Conservation (phyloP, 2,113 vertebrate genomes). For the Scalopus aquaticus region DNA sequence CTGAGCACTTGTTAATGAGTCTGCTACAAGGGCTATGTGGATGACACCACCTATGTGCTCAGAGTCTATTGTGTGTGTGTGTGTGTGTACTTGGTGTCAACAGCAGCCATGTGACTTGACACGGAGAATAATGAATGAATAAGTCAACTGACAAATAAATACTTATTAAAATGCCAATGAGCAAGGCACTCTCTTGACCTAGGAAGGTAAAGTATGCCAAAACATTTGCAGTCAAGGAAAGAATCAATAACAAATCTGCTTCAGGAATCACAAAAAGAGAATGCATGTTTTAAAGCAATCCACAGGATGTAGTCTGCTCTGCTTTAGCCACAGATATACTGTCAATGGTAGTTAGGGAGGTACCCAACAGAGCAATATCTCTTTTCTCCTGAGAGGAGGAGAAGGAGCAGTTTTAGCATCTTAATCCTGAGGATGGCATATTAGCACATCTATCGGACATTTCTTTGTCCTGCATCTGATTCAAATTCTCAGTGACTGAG, state of each 20-base stretch:
- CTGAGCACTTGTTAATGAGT: fast-evolving
- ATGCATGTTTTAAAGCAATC: background rate
- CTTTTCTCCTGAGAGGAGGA: background rate
- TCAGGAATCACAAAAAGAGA: background rate
- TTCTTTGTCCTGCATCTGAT: background rate
- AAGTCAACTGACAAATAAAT: background rate
- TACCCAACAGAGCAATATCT: background rate
- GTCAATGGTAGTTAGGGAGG: fast-evolving
- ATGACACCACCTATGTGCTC: too few relatives aligned
- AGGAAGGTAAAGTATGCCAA: background rate
- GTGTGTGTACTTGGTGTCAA: background rate
- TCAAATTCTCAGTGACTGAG: background rate
- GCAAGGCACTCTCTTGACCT: background rate
- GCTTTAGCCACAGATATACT: fast-evolving
- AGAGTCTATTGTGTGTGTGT: too few relatives aligned
- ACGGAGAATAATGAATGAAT: background rate
- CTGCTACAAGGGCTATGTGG: fast-evolving
- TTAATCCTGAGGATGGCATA: fast-evolving
- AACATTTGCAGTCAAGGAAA: background rate
- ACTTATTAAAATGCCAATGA: background rate
- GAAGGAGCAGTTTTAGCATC: too few relatives aligned
- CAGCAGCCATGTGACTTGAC: background rate
- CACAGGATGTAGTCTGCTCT: background rate
- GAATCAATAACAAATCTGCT: background rate
- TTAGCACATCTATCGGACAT: background rate